These are phyloP conservation scores for Eupsilia transversa DNA, from an alignment of 2,888 invertebrate genomes.

Conservation along the genomic window DNA sequence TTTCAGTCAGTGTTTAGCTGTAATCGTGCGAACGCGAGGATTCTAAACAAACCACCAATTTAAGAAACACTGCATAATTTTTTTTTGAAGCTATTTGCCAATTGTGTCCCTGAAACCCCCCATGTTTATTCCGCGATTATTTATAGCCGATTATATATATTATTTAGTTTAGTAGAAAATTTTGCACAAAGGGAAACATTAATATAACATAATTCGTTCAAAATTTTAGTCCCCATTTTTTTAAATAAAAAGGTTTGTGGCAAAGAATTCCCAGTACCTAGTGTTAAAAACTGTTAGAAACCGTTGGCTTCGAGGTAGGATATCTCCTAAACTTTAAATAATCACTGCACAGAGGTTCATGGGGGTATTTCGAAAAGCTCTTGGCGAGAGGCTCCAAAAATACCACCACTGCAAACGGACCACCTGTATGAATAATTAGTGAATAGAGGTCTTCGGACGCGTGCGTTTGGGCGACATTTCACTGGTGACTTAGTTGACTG, in stretches of 20 bases:
- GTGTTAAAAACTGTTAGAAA: not conserved
- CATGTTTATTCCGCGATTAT: not conserved
- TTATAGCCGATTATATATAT: no score
- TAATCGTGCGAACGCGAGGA: not conserved
- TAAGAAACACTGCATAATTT: constrained; percentile 21
- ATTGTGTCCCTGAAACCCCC: not conserved
- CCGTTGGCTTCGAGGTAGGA: not conserved
- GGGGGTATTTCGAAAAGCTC: not conserved
- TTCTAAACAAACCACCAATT: not conserved
- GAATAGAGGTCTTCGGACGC: constrained; percentile 12
- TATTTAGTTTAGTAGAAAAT: not conserved
- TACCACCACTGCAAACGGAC: not conserved
- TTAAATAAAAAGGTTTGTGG: not conserved
- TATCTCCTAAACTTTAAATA: not conserved
- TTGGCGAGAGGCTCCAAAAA: not conserved
- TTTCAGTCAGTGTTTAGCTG: not conserved
- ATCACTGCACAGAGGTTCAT: not conserved
- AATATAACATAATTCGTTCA: not conserved
- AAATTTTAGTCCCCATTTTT: not conserved
- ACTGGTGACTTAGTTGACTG: constrained; percentile 8
- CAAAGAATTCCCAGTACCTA: not conserved
- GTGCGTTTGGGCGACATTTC: constrained; percentile 10
- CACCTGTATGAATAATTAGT: constrained; percentile 16
- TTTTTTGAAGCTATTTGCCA: not conserved
- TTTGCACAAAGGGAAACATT: not conserved